Base-by-base conservation (phyloP, 2,113 vertebrate genomes). In the Vulpes lagopus region DNA sequence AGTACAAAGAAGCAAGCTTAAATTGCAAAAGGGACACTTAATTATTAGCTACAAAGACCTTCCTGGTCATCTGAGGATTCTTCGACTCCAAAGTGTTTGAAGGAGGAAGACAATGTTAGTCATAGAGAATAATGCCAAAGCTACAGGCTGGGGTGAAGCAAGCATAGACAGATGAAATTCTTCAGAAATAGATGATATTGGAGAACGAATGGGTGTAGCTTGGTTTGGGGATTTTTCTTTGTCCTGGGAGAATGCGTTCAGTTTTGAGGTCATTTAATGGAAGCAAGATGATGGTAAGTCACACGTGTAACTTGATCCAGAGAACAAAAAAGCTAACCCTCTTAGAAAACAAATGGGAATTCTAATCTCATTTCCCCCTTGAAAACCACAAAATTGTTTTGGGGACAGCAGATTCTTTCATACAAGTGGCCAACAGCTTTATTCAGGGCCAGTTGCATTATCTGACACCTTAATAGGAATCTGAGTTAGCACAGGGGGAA, bases 201-300 rank as follows among this genome's bases (percentile, higher is more conserved):
- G 64, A 94, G 49, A 86, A 91, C 81, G 38, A 67, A 15, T 2
- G 43, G 43, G 20, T 79, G 23, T 62, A n/a, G 27, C 4, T 80
- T 67, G 25, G 22, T 87, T 80, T 65, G n/a, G 17, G 82, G 62
- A 64, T 35, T 91, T 88, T 83, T 81, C 25, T 92, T 86, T 81
- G 83, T 96, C 86, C 89, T 95, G 71, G 60, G 30, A 97, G 83
- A 74, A 14, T 16, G 74, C 35, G 67, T 27, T 91, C 74, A 23
- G 74, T 92, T 94, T 86, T 91, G 85, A 97, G 30, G 23, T 97
- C 78, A 88, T 93, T 78, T 83, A 95, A 97, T 89, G 60, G 57
- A 93, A 97, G 32, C 92, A 95, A 94, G 91, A 91, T 94, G 91
- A 78, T 53, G 11, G 55, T 32, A 62, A 89, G 38, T 91, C 25